Base-by-base conservation (phyloP, 2,113 vertebrate genomes). In the Terrapene triunguis region DNA sequence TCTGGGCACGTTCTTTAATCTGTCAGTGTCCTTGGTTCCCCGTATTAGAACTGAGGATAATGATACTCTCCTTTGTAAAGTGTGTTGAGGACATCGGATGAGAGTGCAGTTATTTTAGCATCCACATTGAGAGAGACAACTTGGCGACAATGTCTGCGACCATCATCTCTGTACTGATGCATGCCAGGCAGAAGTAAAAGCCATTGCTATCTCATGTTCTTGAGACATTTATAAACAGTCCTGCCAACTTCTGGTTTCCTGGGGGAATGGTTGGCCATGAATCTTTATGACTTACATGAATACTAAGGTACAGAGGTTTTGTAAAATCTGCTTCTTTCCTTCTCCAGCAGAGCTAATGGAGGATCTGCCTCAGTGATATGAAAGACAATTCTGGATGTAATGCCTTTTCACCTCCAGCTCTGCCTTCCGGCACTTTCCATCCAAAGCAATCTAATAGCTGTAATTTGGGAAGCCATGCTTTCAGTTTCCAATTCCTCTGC, bases 401-500 rank as follows among this genome's bases (percentile, higher is more conserved):
- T 25, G 53, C 2, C 51, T 84, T 87, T 92, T 95, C 80, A 0
- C 10, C 32, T 22, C 54, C 50, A 12, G 0, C 21, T 3, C 10
- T 92, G 81, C 85, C 95, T 91, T 54, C 80, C 48, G 89, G 74
- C 74, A 88, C 90, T 94, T 95, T 91, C 90, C 85, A 94, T 94
- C 76, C 81, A 92, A 95, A 90, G 84, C 88, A 96, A 80, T 97
- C 89, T 95, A 76, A 78, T 84, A 89, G 81, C 5, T 3, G 59
- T 95, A 89, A 96, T 97, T 89, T 90, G 59, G 79, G 88, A 94
- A 95, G 82, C 82, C 78, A 87, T 72, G 57, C 69, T 84, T 94
- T 81, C 88, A 47, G n/a, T 84, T 95, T 93, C 65, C 89, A 95
- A 74, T 95, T 95, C 90, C 47, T 87, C 86, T 83, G 51, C 54